These are phyloP conservation scores for Tautogolabrus adspersus DNA, from an alignment of 2,113 vertebrate genomes.

Conservation along the genomic window DNA sequence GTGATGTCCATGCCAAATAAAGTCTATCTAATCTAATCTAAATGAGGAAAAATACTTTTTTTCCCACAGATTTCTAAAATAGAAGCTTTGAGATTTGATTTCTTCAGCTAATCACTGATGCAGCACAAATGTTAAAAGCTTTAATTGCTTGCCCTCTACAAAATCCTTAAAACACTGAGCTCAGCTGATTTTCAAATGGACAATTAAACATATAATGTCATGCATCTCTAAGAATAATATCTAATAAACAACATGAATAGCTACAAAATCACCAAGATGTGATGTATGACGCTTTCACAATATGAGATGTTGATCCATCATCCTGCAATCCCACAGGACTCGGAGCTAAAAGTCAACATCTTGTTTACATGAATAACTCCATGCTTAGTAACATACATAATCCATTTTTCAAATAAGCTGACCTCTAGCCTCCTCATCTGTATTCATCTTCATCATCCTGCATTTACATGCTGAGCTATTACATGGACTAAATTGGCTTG, in stretches of 20 bases:
- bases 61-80: conserved; percentile 23
- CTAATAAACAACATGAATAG: conserved; percentile 39
- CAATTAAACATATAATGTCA: conserved; percentile 26
- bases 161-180: conserved; percentile 14
- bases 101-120: conserved; percentile 15
- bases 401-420: conserved; percentile 39
- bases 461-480: conserved; percentile 21
- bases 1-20: too few species aligned
- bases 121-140: not conserved
- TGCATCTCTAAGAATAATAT: conserved; percentile 1
- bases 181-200: conserved; percentile 16
- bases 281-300: conserved; percentile 12
- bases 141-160: not conserved
- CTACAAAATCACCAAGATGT: conserved; percentile 17
- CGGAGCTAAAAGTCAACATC: conserved; percentile 33
- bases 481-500: not conserved
- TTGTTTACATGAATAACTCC: conserved; percentile 46
- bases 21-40: too few species aligned
- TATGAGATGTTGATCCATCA: conserved; percentile 40
- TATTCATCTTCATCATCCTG: conserved; percentile 31
- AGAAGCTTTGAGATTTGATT: conserved; percentile 31
- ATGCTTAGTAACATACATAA: conserved; percentile 51
- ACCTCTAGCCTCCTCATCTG: conserved; percentile 41
- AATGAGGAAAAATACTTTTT: conserved; percentile 5
- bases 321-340: conserved; percentile 21